Conservation (phyloP, 2,797 vertebrate species). For the Alcedo quadribrachys region DNA sequence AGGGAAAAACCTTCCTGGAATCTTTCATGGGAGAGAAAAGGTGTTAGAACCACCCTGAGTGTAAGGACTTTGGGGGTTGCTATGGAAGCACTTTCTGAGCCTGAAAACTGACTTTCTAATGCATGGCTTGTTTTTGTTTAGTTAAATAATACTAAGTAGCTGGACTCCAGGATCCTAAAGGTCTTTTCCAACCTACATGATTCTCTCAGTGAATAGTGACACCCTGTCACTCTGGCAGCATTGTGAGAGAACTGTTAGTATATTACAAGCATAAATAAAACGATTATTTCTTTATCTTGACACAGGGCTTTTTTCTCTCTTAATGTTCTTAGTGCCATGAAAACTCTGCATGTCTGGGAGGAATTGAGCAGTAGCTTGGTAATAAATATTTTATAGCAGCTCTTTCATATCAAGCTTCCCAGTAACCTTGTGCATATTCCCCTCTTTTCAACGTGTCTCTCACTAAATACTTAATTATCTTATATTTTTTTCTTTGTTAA, state of each 20-base stretch:
- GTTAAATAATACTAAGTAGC: neutral
- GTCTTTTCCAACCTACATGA: no score
- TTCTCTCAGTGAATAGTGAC: no score
- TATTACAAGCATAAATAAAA: neutral
- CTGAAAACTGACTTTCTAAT: neutral
- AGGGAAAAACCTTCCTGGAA: neutral
- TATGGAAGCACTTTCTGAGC: neutral
- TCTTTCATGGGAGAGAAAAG: neutral
- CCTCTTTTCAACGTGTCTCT: neutral
- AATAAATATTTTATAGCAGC: neutral
- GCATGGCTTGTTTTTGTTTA: neutral
- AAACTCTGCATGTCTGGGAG: neutral
- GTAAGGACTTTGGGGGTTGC: neutral
- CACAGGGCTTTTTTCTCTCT: no score
- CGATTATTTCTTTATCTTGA: neutral
- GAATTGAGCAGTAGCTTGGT: neutral
- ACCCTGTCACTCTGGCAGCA: neutral
- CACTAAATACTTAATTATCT: no score
- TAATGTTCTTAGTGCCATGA: neutral
- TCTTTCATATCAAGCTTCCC: neutral
- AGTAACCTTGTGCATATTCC: neutral
- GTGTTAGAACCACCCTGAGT: neutral
- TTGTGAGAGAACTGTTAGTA: neutral
- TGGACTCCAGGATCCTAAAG: no score
- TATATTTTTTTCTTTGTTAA: no score